These are phyloP conservation scores for Lycia hirtaria DNA, from an alignment of 2,888 invertebrate genomes.

Conservation along the genomic window DNA sequence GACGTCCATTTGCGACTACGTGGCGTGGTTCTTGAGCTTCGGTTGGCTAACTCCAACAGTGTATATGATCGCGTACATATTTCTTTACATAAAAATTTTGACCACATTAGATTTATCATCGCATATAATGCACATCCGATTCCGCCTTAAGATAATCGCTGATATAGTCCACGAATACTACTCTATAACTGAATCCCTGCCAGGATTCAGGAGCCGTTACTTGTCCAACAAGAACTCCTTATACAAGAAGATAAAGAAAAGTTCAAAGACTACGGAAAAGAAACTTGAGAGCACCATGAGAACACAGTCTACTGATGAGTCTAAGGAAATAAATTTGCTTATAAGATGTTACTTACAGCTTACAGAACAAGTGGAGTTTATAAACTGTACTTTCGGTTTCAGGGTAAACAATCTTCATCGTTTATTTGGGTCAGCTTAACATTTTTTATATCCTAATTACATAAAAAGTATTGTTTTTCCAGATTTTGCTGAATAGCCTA, in stretches of 20 bases:
- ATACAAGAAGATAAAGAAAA: conserved; percentile 33
- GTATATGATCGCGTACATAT: conserved; percentile 59
- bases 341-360: conserved; percentile 66
- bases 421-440: neutral
- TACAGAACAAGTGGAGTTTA: conserved; percentile 64
- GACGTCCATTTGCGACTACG: conserved; percentile 55
- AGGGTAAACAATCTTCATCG: conserved; percentile 57
- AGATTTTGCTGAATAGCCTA: conserved; percentile 68
- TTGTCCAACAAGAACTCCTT: conserved; percentile 57
- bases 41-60: conserved; percentile 51
- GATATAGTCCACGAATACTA: conserved; percentile 56
- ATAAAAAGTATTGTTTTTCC: conserved; percentile 43
- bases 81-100: conserved; percentile 66
- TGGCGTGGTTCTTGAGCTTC: conserved; percentile 57
- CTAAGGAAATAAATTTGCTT: conserved; percentile 52
- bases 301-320: conserved; percentile 29
- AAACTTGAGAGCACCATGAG: conserved; percentile 25
- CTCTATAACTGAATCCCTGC: conserved; percentile 32
- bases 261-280: conserved; percentile 18
- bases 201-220: conserved; percentile 44
- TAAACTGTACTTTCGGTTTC: conserved; percentile 69
- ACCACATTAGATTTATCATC: conserved; percentile 64
- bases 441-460: neutral
- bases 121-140: conserved; percentile 63
- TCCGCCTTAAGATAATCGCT: conserved; percentile 57